Percentiles rank a stretch among this genome's conserved stretches.
phyloP scores from a whole-genome alignment of 2,888 invertebrate genomes.

The Euzetes globulus region DNA sequence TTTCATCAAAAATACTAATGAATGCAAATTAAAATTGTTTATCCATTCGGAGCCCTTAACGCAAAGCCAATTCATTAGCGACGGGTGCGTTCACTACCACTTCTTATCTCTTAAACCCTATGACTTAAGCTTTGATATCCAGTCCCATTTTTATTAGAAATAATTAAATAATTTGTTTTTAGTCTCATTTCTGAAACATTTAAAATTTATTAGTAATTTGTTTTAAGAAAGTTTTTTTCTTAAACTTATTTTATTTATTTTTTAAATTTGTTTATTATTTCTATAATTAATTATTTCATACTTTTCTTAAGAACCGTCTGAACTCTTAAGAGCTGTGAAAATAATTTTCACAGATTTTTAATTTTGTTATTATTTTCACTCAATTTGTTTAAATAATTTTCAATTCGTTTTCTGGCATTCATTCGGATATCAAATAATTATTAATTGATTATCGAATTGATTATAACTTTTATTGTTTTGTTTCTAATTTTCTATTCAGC shows the following conservation, averaged over 20 bases:
- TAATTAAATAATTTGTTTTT: background rate
- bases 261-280: too few species aligned
- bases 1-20: conserved; percentile 32
- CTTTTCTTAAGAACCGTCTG: too few species aligned
- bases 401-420: background rate
- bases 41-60: conserved; percentile 27
- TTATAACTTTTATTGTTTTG: background rate
- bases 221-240: too few species aligned
- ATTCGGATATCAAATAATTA: background rate
- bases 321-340: too few species aligned
- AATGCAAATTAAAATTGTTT: conserved; percentile 29
- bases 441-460: conserved; percentile 1
- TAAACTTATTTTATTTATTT: too few species aligned
- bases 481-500: background rate
- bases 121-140: background rate
- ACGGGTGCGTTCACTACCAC: conserved; percentile 24
- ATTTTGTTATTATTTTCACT: too few species aligned
- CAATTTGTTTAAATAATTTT: too few species aligned
- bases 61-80: conserved; percentile 24
- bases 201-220: too few species aligned
- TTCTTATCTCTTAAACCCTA: background rate
- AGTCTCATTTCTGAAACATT: background rate
- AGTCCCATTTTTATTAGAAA: background rate
- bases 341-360: too few species aligned
- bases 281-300: too few species aligned